phyloP scores from a whole-genome alignment of 2,797 vertebrate genomes.

The Helarctos malayanus region DNA sequence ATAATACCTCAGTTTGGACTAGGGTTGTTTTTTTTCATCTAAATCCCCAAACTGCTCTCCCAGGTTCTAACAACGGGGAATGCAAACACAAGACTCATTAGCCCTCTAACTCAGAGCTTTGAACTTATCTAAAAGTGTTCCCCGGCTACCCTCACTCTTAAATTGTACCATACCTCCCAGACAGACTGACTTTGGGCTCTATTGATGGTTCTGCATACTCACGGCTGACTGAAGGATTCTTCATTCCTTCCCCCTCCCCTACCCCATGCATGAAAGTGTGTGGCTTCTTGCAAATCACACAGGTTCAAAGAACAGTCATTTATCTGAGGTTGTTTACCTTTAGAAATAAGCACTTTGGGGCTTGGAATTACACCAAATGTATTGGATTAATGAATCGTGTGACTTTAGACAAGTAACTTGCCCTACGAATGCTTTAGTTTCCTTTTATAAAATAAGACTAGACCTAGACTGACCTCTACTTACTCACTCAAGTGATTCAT shows the following conservation, averaged over 20 bases:
- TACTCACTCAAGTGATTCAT: conserved; percentile 68
- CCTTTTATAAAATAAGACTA: conserved; percentile 70
- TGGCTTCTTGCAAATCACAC: not conserved
- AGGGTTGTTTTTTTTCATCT: not conserved
- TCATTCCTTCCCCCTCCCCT: not conserved
- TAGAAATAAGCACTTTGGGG: conserved; percentile 39
- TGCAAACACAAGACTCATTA: not conserved
- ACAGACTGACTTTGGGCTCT: not conserved
- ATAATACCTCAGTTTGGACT: not conserved
- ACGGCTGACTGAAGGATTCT: not conserved
- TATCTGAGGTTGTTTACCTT: conserved; percentile 30
- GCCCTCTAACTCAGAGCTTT: not conserved
- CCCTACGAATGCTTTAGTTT: conserved; percentile 59
- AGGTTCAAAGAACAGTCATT: conserved; percentile 50
- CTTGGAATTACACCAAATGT: conserved; percentile 63
- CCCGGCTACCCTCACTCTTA: not conserved
- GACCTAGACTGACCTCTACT: conserved; percentile 56
- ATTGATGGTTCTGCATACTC: not conserved
- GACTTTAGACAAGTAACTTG: conserved; percentile 78
- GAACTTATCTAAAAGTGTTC: too few relatives aligned
- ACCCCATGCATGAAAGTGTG: not conserved
- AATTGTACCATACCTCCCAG: too few relatives aligned
- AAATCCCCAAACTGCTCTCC: not conserved
- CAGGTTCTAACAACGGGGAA: not conserved
- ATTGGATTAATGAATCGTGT: conserved; percentile 80